These are phyloP conservation scores for Euthynnus affinis DNA, from an alignment of 2,797 vertebrate genomes.

Conservation along the genomic window DNA sequence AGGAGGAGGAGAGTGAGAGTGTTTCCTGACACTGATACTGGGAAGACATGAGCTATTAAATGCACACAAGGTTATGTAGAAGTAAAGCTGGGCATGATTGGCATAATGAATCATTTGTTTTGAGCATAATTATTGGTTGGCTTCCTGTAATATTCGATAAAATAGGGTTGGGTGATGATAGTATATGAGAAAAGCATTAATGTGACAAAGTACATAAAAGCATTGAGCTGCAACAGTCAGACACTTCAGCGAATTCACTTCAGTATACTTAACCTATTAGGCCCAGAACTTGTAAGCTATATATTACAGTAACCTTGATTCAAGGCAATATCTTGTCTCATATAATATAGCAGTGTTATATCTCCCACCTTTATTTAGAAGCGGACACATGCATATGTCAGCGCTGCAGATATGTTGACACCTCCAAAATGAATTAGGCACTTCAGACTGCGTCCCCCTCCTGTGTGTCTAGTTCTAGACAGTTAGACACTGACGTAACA, in stretches of 20 bases:
- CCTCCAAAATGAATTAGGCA: constrained; percentile 8
- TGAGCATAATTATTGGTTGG: too few relatives aligned
- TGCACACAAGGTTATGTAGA: not conserved
- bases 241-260: not conserved
- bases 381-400: not conserved
- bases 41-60: not conserved
- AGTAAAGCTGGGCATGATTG: not conserved
- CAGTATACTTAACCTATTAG: not conserved
- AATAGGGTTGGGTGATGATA: not conserved
- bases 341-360: not conserved
- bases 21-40: constrained; percentile 5
- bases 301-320: not conserved
- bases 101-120: not conserved
- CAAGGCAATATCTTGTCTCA: constrained; percentile 5
- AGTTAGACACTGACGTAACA: not conserved
- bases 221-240: not conserved
- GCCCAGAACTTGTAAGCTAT: not conserved
- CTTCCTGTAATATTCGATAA: not conserved
- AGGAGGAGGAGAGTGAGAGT: not conserved
- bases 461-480: constrained; percentile 22
- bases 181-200: not conserved
- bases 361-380: constrained; percentile 2
- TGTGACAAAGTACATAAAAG: not conserved
- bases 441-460: constrained; percentile 10
- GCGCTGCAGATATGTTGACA: constrained; percentile 5